A percentile compares a stretch with the other conserved stretches of the same genome.
These are phyloP conservation scores for Melanotaenia pygmaea DNA, from an alignment of 2,797 vertebrate genomes.

Conservation along the genomic window DNA sequence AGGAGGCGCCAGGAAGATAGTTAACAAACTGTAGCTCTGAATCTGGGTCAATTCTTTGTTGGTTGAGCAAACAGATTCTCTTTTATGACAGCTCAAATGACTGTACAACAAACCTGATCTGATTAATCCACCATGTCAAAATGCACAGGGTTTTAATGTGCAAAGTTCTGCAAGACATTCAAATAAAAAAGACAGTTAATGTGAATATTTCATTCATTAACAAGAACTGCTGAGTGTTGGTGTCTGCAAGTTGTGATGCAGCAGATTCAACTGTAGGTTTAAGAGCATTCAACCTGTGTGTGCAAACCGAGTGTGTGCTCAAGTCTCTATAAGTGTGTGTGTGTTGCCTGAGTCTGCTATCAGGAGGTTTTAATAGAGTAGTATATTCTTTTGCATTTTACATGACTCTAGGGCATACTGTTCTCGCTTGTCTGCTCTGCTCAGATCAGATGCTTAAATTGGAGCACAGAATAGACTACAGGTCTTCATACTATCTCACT, in stretches of 20 bases:
- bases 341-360: conserved; percentile 63
- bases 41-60: conserved; percentile 52
- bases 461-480: conserved; percentile 87
- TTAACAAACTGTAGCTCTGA: conserved; percentile 57
- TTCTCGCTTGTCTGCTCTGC: conserved; percentile 94
- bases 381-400: conserved; percentile 93
- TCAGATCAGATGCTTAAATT: conserved; percentile 92
- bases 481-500: conserved; percentile 66
- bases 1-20: conserved; percentile 60
- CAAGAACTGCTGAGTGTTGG: conserved; percentile 29
- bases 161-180: background rate
- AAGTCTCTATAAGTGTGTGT: conserved; percentile 26
- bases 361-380: conserved; percentile 85
- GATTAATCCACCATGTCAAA: conserved; percentile 25
- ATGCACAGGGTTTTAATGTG: conserved; percentile 2
- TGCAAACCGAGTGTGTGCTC: conserved; percentile 37
- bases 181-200: conserved; percentile 21
- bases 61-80: conserved; percentile 40
- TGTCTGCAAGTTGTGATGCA: conserved; percentile 47
- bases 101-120: background rate
- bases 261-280: conserved; percentile 47
- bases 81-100: conserved; percentile 22
- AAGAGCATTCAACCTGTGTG: conserved; percentile 44
- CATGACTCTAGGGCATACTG: conserved; percentile 92
- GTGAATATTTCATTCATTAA: conserved; percentile 29